Conservation (phyloP, 1,140 invertebrate genomes). For the Trachymyrmex septentrionalis region DNA sequence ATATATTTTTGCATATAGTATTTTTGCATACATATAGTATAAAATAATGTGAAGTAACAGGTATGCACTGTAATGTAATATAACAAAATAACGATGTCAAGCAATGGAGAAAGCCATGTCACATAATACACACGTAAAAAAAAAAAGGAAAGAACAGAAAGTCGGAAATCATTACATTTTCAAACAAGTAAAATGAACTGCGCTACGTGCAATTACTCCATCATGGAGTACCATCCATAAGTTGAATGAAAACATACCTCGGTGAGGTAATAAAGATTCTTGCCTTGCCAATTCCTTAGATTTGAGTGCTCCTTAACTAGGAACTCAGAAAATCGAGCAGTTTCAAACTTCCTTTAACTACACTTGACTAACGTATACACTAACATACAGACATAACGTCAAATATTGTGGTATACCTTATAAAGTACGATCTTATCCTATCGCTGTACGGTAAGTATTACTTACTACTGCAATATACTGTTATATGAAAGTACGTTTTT, state of each 20-base stretch:
- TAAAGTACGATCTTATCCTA: background rate
- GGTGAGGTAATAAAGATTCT: constrained; percentile 40
- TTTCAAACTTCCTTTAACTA: constrained; percentile 31
- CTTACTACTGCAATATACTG: constrained; percentile 19
- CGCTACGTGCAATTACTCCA: constrained; percentile 21
- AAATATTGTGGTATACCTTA: constrained; percentile 71
- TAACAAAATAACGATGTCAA: background rate
- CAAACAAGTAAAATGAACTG: constrained; percentile 14
- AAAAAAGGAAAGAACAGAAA: background rate
- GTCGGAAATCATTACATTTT: constrained; percentile 13
- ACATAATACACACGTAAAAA: background rate
- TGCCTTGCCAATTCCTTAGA: constrained; percentile 38
- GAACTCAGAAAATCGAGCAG: constrained; percentile 47
- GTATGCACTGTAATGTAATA: background rate
- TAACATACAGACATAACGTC: constrained; percentile 23
- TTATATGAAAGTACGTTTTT: constrained; percentile 16
- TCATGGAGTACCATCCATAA: background rate
- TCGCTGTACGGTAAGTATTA: constrained; percentile 3
- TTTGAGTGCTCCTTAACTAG: constrained; percentile 43
- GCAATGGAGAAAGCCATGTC: background rate
- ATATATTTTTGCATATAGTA: background rate
- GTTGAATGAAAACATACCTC: constrained; percentile 46
- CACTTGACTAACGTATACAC: constrained; percentile 41
- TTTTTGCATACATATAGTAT: background rate
- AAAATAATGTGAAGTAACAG: constrained; percentile 9